Percentiles rank a stretch among this genome's conserved stretches.
phyloP scores from a whole-genome alignment of 1,140 invertebrate species.

The Diorhabda carinulata region DNA sequence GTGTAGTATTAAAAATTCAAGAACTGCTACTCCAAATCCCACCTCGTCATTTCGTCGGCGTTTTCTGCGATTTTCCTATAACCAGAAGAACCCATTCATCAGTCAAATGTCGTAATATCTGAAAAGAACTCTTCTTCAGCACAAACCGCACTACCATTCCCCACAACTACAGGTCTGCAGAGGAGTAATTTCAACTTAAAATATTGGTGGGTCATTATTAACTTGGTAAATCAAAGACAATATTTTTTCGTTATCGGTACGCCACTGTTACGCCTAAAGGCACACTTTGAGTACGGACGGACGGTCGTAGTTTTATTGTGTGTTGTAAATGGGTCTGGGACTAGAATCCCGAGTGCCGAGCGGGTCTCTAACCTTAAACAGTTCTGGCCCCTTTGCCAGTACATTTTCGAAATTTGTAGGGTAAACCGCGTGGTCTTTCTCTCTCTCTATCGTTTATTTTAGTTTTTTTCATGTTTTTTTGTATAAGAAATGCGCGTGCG shows the following conservation, averaged over 20 bases:
- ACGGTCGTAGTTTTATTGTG: conserved; percentile 34
- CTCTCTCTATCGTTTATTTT: conserved; percentile 6
- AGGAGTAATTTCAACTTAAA: too few relatives aligned
- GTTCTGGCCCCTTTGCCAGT: conserved; percentile 31
- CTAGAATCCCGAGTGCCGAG: conserved; percentile 35
- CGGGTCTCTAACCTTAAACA: conserved; percentile 36
- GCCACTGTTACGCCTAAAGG: conserved; percentile 17
- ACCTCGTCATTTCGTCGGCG: too few relatives aligned
- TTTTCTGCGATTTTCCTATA: too few relatives aligned
- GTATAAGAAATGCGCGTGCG: conserved; percentile 1
- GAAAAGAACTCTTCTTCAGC: too few relatives aligned
- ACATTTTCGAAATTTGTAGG: conserved; percentile 34
- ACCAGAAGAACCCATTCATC: too few relatives aligned
- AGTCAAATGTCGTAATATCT: too few relatives aligned
- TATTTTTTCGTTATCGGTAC: neutral
- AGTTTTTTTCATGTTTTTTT: conserved; percentile 21
- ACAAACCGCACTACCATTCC: too few relatives aligned
- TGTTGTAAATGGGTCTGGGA: conserved; percentile 39
- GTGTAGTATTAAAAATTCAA: too few relatives aligned
- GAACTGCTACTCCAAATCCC: too few relatives aligned
- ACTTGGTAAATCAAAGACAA: too few relatives aligned
- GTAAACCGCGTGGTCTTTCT: conserved; percentile 8
- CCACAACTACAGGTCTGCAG: too few relatives aligned
- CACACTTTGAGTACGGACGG: conserved; percentile 12
- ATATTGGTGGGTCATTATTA: too few relatives aligned